Base-by-base conservation (phyloP, 2,888 invertebrate species). In the Syrista parreyssii region DNA sequence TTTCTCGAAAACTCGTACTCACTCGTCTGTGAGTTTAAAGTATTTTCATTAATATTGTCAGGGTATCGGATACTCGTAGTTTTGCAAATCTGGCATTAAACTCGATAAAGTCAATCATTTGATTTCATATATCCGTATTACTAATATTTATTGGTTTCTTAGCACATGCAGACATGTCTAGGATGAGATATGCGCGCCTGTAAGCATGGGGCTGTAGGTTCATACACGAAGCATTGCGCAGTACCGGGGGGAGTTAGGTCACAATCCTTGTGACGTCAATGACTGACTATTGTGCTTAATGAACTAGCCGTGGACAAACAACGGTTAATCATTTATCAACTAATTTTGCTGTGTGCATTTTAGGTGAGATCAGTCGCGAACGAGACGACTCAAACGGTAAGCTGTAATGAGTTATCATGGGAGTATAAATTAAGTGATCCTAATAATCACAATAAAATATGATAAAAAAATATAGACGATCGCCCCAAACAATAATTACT, bases 311-410 rank as follows among this genome's bases (percentile, higher is more conserved):
- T 78, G 77, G 81, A 75, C 78, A 73, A 76, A 76, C 33, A 75
- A 79, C 71, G 68, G 74, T 71, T 78, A 78, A 78, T 78, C 36
- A 77, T 80, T 79, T 40, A 15, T 15, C 1, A 71, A 85, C 83
- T 85, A 84, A 85, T 84, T 79, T 75, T 73, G 68, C 73, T 83
- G 68, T 78, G 83, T 85, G 82, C 82, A 88, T 91, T 90, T 86
- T 91, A 92, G 92, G 92, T 92, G 92, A 92, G 85, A 91, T 91
- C 84, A 92, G 89, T 83, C 91, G 92, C 76, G 92, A 92, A 83
- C 91, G 92, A 87, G 92, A 92, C 79, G 92, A 92, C 86, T 89
- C 91, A 79, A 91, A 89, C 85, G 92, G 92, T 92, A 85, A 89
- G 88, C 85, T 30, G 30, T 32, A 69, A 69, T 30, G 32, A 30